Conservation (phyloP, 2,113 vertebrate species). For the Elanoides forficatus region DNA sequence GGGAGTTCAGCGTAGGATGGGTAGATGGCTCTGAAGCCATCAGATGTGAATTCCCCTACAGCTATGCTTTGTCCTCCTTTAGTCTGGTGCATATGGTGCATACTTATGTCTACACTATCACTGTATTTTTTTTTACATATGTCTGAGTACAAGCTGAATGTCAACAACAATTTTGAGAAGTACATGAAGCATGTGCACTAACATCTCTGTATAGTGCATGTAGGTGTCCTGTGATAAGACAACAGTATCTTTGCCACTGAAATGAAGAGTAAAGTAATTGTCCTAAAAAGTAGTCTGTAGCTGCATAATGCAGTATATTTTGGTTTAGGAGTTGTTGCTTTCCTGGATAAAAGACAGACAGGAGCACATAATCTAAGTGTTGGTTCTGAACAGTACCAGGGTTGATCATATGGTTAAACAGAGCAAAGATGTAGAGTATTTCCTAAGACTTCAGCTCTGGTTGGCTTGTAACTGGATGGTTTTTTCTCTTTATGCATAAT, state of each 20-base stretch:
- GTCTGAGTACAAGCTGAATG: not conserved
- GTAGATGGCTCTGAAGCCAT: not conserved
- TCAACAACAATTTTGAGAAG: not conserved
- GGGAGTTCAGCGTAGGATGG: not conserved
- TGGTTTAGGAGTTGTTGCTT: not conserved
- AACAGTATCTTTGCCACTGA: not conserved
- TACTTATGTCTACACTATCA: fast-evolving
- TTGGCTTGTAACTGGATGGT: not conserved
- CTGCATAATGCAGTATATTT: not conserved
- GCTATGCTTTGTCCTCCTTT: no score
- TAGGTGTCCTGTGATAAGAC: not conserved
- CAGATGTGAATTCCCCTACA: not conserved
- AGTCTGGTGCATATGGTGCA: not conserved
- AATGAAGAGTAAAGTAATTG: not conserved
- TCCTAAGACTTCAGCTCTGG: not conserved
- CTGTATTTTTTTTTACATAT: no score
- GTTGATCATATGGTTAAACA: not conserved
- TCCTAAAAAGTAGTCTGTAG: not conserved
- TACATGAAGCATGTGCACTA: not conserved
- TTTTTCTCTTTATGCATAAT: not conserved
- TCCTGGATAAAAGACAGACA: not conserved
- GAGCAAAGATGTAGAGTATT: not conserved
- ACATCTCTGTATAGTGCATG: not conserved
- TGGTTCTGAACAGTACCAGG: not conserved
- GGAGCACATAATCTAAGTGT: not conserved